A percentile compares a stretch with the other conserved stretches of the same genome.
Conservation (phyloP, 2,888 invertebrate genomes). For the Chrysopilus asiliformis region DNA sequence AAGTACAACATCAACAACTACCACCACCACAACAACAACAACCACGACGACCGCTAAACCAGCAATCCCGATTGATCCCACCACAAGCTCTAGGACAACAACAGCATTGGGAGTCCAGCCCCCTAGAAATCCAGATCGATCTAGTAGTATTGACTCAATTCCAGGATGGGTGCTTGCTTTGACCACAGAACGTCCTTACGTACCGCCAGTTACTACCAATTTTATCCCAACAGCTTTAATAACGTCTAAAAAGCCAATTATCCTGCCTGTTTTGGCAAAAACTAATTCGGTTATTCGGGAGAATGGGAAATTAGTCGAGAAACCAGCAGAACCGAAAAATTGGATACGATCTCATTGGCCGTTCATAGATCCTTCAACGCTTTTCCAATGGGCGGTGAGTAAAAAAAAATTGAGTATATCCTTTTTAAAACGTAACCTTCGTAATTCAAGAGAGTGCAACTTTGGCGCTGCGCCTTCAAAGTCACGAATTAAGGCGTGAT, state of each 20-base stretch:
- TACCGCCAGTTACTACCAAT: too few species aligned
- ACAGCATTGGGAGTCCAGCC: background rate
- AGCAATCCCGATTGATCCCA: background rate
- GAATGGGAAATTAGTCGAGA: constrained; percentile 14
- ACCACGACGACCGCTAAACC: background rate
- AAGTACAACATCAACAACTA: constrained; percentile 27
- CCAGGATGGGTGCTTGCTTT: too few species aligned
- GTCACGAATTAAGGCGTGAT: too few species aligned
- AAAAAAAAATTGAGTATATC: too few species aligned
- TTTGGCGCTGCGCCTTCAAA: too few species aligned
- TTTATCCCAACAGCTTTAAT: background rate
- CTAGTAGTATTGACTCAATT: too few species aligned
- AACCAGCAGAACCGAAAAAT: constrained; percentile 24
- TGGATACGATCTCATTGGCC: constrained; percentile 53
- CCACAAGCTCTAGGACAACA: background rate
- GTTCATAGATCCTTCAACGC: constrained; percentile 49
- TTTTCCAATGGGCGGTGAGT: constrained; percentile 54
- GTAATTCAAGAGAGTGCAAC: too few species aligned
- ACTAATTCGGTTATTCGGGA: constrained; percentile 20
- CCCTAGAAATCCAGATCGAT: too few species aligned
- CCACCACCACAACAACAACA: constrained; percentile 14
- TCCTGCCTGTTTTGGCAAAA: constrained; percentile 33
- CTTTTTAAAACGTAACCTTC: too few species aligned
- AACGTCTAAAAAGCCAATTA: constrained; percentile 40
- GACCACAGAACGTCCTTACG: too few species aligned